Conservation (phyloP, 2,888 invertebrate species). For the Cerceris ruficornis region DNA sequence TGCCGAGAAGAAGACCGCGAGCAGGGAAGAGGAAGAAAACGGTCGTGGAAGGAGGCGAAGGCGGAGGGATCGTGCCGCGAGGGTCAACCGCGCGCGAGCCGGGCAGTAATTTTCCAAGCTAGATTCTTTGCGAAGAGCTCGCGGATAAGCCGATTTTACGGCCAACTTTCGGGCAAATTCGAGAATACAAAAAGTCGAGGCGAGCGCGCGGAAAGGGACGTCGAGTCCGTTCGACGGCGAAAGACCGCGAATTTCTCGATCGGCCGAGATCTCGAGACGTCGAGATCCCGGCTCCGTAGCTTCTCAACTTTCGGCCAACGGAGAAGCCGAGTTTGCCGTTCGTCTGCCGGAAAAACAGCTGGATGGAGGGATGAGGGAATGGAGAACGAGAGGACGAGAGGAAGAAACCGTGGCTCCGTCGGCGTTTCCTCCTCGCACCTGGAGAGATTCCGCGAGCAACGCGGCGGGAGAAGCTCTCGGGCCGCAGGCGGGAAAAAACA, state of each 20-base stretch:
- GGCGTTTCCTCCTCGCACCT: too few species aligned
- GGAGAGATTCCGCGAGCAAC: too few species aligned
- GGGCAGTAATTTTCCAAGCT: constrained; percentile 48
- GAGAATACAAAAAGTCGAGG: constrained; percentile 22
- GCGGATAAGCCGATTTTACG: constrained; percentile 59
- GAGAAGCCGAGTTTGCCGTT: too few species aligned
- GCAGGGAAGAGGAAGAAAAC: constrained; percentile 12
- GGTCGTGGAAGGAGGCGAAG: constrained; percentile 35
- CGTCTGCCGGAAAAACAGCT: too few species aligned
- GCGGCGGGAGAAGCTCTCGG: too few species aligned
- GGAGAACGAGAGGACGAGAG: too few species aligned
- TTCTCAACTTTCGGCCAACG: constrained; percentile 14
- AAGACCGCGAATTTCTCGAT: not conserved
- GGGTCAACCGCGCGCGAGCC: constrained; percentile 60
- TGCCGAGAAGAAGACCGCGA: constrained; percentile 6
- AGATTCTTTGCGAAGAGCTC: constrained; percentile 39
- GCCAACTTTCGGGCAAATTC: constrained; percentile 40
- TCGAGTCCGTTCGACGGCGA: not conserved
- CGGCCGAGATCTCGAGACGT: not conserved
- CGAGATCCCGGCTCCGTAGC: not conserved
- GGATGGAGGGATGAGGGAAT: too few species aligned
- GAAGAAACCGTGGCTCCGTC: too few species aligned
- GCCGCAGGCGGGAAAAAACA: too few species aligned
- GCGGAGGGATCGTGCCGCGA: constrained; percentile 42
- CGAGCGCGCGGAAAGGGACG: not conserved